Base-by-base conservation (phyloP, 2,888 invertebrate genomes). In the Muschampia plurimacula region DNA sequence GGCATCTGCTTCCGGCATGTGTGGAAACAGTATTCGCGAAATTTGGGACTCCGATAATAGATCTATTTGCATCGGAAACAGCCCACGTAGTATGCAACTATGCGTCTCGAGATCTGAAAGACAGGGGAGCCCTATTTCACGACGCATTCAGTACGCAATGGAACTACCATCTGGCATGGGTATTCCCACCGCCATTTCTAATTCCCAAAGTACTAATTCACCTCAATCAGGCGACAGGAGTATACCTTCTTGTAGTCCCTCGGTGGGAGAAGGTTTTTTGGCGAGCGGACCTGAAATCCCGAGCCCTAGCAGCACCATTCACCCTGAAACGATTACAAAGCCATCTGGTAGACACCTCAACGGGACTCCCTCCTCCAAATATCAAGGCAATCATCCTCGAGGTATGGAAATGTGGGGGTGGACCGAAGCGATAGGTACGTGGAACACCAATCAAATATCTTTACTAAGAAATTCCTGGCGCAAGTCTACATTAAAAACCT, bases 371-470 rank as follows among this genome's bases (percentile, higher is more conserved):
- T 15, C 52, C 52, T 52, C 52, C 52, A 9, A 15, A 52, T 8
- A 8, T 52, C 52, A 8, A 52, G 9, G 13, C 8, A 2, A 1
- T 52, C 7, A 52, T 15, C 15, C 52, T 52, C 15, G 52, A 52
- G 15, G 52, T 52, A 2, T 52, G 52, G 52, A 52, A 52, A 52
- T 52, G 52, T 52, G 52, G 52, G 52, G 52, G 52, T 52, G 52
- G 52, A 15, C 52, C 7, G 2, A 15, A 9, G 52, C 15, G 9
- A 15, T 52, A 52, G 15, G 15, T 8, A 15, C 15, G 15, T 52
- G 52, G 52, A 52, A 52, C 15, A 8, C 15, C 9, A 9, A 52
- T 15, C 52, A 52, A 15, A 8, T 52, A 2, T 52, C 52, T 8
- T 15, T 52, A 8, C 52, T 52, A n/a, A 15, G 9, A 52, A 52